A percentile compares a stretch with the other conserved stretches of the same genome.
Conservation (phyloP, 2,888 invertebrate species). For the Neria commutata region DNA sequence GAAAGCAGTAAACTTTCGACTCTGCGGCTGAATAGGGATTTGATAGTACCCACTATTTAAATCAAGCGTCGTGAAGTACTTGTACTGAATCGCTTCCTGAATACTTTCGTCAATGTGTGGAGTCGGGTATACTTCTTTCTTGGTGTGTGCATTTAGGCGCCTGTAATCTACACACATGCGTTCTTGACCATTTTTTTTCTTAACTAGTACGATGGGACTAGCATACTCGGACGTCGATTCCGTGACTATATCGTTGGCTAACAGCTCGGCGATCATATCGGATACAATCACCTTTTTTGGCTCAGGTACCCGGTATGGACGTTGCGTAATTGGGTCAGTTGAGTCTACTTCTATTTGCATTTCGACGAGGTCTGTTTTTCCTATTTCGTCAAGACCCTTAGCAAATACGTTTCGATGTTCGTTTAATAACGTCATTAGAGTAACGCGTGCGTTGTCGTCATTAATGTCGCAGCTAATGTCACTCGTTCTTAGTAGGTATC, state of each 20-base stretch:
- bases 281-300: constrained; percentile 19
- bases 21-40: constrained; percentile 7
- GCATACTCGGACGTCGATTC: constrained; percentile 10
- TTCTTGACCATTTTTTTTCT: constrained; percentile 2
- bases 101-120: constrained; percentile 29
- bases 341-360: constrained; percentile 25
- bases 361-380: constrained; percentile 14
- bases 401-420: not conserved
- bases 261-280: constrained; percentile 24
- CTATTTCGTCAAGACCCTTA: too few species aligned
- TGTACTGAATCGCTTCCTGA: constrained; percentile 16
- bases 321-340: constrained; percentile 12
- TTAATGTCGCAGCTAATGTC: too few species aligned
- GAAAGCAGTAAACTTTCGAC: constrained; percentile 16
- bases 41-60: constrained; percentile 22
- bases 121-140: constrained; percentile 24
- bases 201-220: constrained; percentile 2
- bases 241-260: constrained; percentile 16
- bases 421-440: not conserved
- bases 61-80: constrained; percentile 20
- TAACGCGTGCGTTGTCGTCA: too few species aligned
- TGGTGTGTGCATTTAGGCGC: constrained; percentile 5
- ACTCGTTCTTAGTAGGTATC: too few species aligned
- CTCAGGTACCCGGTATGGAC: constrained; percentile 26
- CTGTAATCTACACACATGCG: not conserved